A percentile compares a stretch with the other conserved stretches of the same genome.
These are phyloP conservation scores for Bothrops jararaca DNA, from an alignment of 2,113 vertebrate genomes.

Conservation along the genomic window DNA sequence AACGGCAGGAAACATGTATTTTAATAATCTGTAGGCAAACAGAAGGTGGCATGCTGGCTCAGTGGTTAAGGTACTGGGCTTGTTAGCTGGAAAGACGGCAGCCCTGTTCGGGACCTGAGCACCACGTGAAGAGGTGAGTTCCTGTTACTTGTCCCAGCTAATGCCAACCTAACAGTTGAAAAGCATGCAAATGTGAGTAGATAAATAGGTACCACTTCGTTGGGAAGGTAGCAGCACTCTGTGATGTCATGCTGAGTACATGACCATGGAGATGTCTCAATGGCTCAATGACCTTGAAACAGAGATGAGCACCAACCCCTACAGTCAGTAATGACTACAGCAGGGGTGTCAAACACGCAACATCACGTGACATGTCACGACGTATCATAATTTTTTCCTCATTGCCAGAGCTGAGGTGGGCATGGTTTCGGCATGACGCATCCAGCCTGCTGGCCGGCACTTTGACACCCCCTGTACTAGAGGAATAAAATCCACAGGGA, in stretches of 20 bases:
- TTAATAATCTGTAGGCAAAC: background rate
- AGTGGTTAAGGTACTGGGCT: background rate
- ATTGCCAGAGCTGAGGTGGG: no score
- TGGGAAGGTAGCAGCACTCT: no score
- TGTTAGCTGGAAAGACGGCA: background rate
- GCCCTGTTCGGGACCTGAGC: background rate
- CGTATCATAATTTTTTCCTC: no score
- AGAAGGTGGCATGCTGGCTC: background rate
- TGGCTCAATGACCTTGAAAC: no score
- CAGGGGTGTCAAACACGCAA: no score
- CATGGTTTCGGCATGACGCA: no score
- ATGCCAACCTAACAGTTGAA: background rate
- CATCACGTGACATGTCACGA: no score
- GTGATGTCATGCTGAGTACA: background rate
- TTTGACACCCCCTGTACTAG: no score
- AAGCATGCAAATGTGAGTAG: background rate
- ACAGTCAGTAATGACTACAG: no score
- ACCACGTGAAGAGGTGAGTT: background rate
- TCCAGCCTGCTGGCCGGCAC: no score
- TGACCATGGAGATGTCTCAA: background rate
- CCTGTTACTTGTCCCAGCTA: no score
- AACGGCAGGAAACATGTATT: background rate
- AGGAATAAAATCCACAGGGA: no score
- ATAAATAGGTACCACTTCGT: background rate
- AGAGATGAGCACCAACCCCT: background rate